Base-by-base conservation (phyloP, 2,888 invertebrate species). In the Euproctis similis region DNA sequence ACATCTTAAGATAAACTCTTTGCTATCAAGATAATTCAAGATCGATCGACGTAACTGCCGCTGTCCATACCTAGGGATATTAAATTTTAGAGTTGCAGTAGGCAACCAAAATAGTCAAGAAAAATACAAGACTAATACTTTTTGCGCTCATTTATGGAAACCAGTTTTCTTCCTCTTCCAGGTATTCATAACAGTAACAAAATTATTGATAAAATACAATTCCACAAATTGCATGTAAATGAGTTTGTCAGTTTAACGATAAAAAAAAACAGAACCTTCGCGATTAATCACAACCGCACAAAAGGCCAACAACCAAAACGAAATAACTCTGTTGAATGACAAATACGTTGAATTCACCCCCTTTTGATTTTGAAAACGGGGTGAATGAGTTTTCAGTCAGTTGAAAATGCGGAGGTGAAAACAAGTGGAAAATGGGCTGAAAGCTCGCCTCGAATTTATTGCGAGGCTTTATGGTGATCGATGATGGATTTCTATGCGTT, bases 371-470 rank as follows among this genome's bases (percentile, higher is more conserved):
- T 45, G 27, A 30, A 33, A 54, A 23, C n/a, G 44, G 53, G 47
- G 49, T 37, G 45, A 53, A 48, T 50, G 53, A 50, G 49, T 47
- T 51, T 51, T 39, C 49, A 42, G 36, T 34, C 28, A 33, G 39
- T 42, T 42, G 39, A 42, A 42, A 50, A 53, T 46, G 48, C 51
- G 40, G 62, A 73, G 74, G 76, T 76, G 77, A 71, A 76, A 72
- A 71, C 67, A 62, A 60, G 61, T 67, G 75, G 75, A 73, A 76
- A 76, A 76, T 72, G 62, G 63, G 46, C 49, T 51, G 61, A 56
- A 57, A 56, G 50, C 56, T 42, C 46, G 44, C 39, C 41, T 38
- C n/a, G 49, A 53, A 74, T 75, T 75, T 75, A 76, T 73, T 58
- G 69, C 68, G 39, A 32, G 58, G 58, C 54, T 66, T 61, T 65